A percentile compares a stretch with the other conserved stretches of the same genome.
Evolutionary conservation across 2,888 invertebrate species (phyloP).

Genomic region (Cerceris ruficornis): DNA sequence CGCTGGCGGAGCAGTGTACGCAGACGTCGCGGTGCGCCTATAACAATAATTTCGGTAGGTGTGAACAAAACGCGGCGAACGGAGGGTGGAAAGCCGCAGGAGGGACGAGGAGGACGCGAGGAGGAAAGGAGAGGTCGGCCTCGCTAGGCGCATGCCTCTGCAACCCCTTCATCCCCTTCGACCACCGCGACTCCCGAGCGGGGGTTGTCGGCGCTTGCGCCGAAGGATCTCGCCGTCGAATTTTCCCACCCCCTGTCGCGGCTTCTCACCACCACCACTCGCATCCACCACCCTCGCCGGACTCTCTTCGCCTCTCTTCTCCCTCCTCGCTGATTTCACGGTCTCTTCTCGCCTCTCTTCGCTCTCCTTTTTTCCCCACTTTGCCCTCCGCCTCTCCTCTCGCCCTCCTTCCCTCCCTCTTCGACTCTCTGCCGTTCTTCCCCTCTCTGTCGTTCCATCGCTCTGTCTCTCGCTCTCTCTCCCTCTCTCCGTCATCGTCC

Average conservation of each 20-base stretch:
- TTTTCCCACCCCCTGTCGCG: constrained; percentile 60
- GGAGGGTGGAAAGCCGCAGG: constrained; percentile 34
- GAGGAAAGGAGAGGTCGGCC: constrained; percentile 22
- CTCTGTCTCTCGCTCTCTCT: constrained; percentile 28
- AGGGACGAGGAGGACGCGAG: constrained; percentile 27
- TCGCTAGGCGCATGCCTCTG: constrained; percentile 55
- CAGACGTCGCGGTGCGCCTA: constrained; percentile 75
- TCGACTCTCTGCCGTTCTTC: not conserved
- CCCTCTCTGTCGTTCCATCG: constrained; percentile 1
- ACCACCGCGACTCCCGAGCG: constrained; percentile 15
- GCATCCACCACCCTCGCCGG: constrained; percentile 24
- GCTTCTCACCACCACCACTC: constrained; percentile 61
- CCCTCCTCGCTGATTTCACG: not conserved
- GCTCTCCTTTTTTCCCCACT: constrained; percentile 24
- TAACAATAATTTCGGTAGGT: constrained; percentile 78
- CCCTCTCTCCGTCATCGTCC: not conserved
- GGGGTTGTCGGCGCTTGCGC: constrained; percentile 74
- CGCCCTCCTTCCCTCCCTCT: constrained; percentile 24
- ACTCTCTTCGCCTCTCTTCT: constrained; percentile 35
- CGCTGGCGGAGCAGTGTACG: constrained; percentile 53
- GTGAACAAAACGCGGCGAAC: constrained; percentile 73
- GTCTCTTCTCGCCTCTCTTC: not conserved
- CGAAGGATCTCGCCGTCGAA: constrained; percentile 65
- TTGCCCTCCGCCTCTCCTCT: constrained; percentile 3
- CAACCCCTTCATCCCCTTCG: not conserved